phyloP scores from a whole-genome alignment of 2,888 invertebrate genomes.

The Eudasyphora cyanicolor region DNA sequence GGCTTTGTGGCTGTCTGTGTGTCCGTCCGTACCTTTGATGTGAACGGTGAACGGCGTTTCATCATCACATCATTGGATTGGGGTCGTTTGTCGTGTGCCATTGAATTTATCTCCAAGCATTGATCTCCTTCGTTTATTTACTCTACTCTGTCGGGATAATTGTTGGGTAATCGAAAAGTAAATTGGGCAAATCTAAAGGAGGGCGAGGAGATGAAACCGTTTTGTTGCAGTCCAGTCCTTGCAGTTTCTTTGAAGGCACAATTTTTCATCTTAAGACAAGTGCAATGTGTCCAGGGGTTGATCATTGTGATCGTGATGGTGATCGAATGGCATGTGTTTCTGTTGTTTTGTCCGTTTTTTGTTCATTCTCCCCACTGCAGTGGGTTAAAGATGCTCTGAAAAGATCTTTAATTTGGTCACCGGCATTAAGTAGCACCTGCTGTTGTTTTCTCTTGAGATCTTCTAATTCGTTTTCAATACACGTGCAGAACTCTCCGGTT shows the following conservation, averaged over 20 bases:
- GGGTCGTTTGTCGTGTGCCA: constrained; percentile 34
- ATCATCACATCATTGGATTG: constrained; percentile 51
- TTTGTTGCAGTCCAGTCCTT: background rate
- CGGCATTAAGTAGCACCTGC: constrained; percentile 51
- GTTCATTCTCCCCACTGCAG: background rate
- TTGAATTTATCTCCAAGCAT: constrained; percentile 47
- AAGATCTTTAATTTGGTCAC: constrained; percentile 17
- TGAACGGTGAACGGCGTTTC: no score
- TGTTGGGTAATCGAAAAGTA: constrained; percentile 44
- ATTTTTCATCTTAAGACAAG: background rate
- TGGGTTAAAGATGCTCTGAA: constrained; percentile 47
- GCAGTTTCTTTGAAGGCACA: background rate
- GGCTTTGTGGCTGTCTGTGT: background rate
- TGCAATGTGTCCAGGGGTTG: background rate
- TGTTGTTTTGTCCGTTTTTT: background rate
- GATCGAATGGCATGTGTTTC: constrained; percentile 51
- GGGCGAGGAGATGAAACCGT: constrained; percentile 13
- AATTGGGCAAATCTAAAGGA: background rate
- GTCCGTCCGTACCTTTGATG: constrained; percentile 3
- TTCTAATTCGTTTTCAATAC: background rate
- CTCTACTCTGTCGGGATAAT: constrained; percentile 48
- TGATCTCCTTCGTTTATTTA: constrained; percentile 59
- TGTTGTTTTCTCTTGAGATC: background rate
- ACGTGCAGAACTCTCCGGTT: no score
- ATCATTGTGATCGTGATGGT: constrained; percentile 11